phyloP scores from a whole-genome alignment of 2,113 vertebrate genomes.

The Gallinago paraguaiae region DNA sequence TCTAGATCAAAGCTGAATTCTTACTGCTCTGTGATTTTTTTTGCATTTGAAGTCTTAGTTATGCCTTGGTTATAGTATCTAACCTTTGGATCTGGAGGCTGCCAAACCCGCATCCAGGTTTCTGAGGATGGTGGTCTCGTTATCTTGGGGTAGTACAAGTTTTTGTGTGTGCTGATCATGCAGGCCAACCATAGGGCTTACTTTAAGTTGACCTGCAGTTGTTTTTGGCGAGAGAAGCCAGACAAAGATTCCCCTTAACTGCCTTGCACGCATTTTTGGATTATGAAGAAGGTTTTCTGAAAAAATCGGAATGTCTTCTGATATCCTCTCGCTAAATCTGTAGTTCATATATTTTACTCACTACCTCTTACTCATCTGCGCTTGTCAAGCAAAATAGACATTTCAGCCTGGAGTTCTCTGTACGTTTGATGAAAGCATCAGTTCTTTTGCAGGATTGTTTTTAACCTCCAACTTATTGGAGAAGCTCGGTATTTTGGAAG shows the following conservation, averaged over 20 bases:
- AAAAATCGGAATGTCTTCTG: background rate
- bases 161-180: background rate
- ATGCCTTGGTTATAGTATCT: background rate
- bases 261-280: background rate
- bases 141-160: background rate
- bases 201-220: background rate
- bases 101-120: background rate
- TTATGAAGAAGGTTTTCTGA: background rate
- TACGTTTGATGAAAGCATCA: background rate
- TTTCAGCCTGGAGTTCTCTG: background rate
- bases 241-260: background rate
- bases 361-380: fast-evolving
- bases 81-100: background rate
- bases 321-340: background rate
- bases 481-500: background rate
- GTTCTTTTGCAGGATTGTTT: background rate
- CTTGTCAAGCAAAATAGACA: background rate
- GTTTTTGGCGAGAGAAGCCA: background rate
- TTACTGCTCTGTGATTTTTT: background rate
- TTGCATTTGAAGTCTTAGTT: background rate
- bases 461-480: background rate
- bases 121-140: background rate
- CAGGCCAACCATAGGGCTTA: background rate
- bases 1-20: background rate
- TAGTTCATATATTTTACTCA: background rate